These are phyloP conservation scores for Parotocinclus haroldoi DNA, from an alignment of 2,797 vertebrate genomes.

Conservation along the genomic window DNA sequence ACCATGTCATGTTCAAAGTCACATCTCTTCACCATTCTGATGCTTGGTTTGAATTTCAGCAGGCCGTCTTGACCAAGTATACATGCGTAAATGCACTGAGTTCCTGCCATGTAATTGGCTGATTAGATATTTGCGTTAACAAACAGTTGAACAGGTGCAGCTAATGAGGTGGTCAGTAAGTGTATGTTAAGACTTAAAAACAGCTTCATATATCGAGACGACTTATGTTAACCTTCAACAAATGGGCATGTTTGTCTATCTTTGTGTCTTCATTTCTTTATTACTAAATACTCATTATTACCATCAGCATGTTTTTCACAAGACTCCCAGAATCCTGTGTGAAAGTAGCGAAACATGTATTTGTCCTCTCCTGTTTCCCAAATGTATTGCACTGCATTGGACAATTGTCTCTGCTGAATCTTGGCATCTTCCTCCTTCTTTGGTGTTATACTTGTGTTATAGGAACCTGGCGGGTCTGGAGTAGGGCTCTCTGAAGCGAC, in stretches of 20 bases:
- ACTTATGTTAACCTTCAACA: no score
- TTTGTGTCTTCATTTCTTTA: not conserved
- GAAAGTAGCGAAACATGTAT: slow-evolving; percentile 80
- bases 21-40: no score
- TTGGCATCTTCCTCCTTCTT: slow-evolving; percentile 66
- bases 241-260: not conserved
- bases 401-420: slow-evolving; percentile 69
- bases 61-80: no score
- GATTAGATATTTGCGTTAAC: no score
- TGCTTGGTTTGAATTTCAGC: no score
- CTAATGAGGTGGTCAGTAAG: no score
- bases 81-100: no score
- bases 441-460: slow-evolving; percentile 66
- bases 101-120: no score
- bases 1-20: no score
- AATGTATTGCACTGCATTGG: slow-evolving; percentile 80
- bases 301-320: slow-evolving; percentile 80
- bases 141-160: no score
- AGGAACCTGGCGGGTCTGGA: slow-evolving; percentile 57
- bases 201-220: no score
- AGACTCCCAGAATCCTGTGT: slow-evolving; percentile 84
- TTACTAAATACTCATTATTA: slow-evolving; percentile 53
- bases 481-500: slow-evolving; percentile 66
- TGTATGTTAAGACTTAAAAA: no score
- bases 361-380: slow-evolving; percentile 87